Percentiles rank a stretch among this genome's conserved stretches.
phyloP scores from a whole-genome alignment of 2,113 vertebrate genomes.

The Melanostigma gelatinosum region DNA sequence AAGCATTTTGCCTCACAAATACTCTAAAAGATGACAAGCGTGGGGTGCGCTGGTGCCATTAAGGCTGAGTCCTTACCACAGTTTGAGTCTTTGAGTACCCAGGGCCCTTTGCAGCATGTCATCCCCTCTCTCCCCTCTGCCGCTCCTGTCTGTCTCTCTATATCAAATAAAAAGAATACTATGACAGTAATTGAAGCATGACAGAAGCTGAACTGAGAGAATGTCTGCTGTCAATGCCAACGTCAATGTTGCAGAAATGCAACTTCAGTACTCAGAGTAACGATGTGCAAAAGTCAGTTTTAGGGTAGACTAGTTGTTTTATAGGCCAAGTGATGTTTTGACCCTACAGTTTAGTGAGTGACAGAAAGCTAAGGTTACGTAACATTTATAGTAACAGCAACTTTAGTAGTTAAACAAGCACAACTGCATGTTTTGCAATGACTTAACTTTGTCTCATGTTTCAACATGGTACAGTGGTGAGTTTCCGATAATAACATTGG shows the following conservation, averaged over 20 bases:
- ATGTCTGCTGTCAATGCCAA: no score
- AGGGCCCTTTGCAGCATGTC: not conserved
- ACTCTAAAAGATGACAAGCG: not conserved
- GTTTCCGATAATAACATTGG: not conserved
- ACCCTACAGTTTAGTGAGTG: not conserved
- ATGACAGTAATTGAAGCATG: slow-evolving; percentile 38
- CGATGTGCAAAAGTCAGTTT: not conserved
- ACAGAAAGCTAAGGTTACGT: not conserved
- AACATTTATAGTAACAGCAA: not conserved
- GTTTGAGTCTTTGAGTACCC: not conserved
- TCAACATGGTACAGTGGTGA: not conserved
- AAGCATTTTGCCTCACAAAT: not conserved
- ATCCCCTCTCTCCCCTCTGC: not conserved
- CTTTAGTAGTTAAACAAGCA: not conserved
- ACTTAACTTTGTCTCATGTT: not conserved
- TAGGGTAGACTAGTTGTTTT: not conserved
- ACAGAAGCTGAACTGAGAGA: slow-evolving; percentile 12
- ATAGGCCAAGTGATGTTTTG: not conserved
- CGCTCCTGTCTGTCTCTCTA: not conserved
- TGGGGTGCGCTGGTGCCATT: not conserved
- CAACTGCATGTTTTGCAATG: not conserved
- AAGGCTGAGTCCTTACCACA: not conserved
- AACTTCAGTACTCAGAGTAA: no score
- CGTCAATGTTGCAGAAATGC: no score
- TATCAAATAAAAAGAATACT: not conserved